Base-by-base conservation (phyloP, 1,140 invertebrate genomes). In the Atopsyche davidsoni region DNA sequence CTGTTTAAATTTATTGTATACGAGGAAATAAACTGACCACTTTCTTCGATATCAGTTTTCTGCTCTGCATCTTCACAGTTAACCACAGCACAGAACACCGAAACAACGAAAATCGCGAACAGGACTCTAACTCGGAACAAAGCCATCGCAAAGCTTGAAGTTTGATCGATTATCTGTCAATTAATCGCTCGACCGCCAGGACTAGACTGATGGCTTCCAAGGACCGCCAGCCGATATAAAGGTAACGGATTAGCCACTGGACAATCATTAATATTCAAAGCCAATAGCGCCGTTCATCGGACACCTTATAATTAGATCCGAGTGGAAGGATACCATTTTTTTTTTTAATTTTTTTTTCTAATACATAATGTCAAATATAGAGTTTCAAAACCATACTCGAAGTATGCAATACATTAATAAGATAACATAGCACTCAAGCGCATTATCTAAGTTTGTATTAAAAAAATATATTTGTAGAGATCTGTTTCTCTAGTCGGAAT, bases 61-160 rank as follows among this genome's bases (percentile, higher is more conserved):
- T 53, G 35, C 18, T 40, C 57, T 53, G 57, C 61, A 45, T 62
- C 58, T 38, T 63, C 62, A 62, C 66, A 64, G 35, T 67, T 62
- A 50, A 64, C 66, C 9, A 64, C 58, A 6, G 64, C 51, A 16
- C 68, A 48, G 31, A 69, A 71, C 17, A 69, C 54, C 40, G 60
- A 63, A 10, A 70, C 51, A 17, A 17, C 39, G 18, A 41, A 13
- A 41, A 41, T 23, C 19, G 13, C 3, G 18, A 41, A 41, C 39
- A 41, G n/a, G 18, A 41, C 18, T 41, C n/a, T n/a, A 17, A 41
- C n/a, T n/a, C n/a, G n/a, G n/a, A n/a, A n/a, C n/a, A n/a, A n/a
- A n/a, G n/a, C n/a, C n/a, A n/a, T n/a, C n/a, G n/a, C n/a, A n/a
- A n/a, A n/a, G n/a, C n/a, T n/a, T n/a, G n/a, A n/a, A n/a, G n/a